Evolutionary conservation across 2,888 invertebrate genomes (phyloP), one percentile per base, ranked within the genome.

Genomic region (Habroteleia sp.): DNA sequence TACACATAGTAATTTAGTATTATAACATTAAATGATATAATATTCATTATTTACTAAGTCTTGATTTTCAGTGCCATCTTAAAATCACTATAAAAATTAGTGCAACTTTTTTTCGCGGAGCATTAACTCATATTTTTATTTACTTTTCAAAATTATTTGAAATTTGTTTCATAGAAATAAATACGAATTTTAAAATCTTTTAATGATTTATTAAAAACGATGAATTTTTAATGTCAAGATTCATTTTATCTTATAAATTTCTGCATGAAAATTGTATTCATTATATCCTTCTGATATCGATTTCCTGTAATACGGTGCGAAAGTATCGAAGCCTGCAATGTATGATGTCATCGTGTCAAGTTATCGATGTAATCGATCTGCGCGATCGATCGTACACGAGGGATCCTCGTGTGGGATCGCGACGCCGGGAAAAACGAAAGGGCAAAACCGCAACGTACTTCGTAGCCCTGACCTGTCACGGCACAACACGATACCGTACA

Each of bases 381-480:
- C 46, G 31, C 23, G 48, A 35, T 50, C 41, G 50, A 48, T 46
- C 31, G 54, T 13, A 13, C 20, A 3, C 17, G 41, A 35, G 29
- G 48, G 48, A 62, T 48, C 39, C 29, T 46, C 35, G 46, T 14
- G 35, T 16, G 4, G n/a, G 42, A 42, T 42, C 27, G 42, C 27
- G 42, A 13, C 27, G 42, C 3, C 27, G 17, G 27, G 60, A 29
- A 46, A 60, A 42, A 56, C 56, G 56, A 56, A 62, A 48, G 62
- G 62, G 62, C 48, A 39, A 48, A 48, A 48, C 60, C 60, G 35
- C 60, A 60, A 60, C 35, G 46, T 25, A 37, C 48, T 27, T 62
- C 27, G 20, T 20, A 62, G 46, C 62, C 62, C 62, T 62, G 62
- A 62, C 48, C 62, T 48, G 62, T 62, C 62, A 62, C 46, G 23